Percentiles rank a stretch among this genome's conserved stretches.
Conservation (phyloP, 2,797 vertebrate genomes). For the Lepus oiostolus region DNA sequence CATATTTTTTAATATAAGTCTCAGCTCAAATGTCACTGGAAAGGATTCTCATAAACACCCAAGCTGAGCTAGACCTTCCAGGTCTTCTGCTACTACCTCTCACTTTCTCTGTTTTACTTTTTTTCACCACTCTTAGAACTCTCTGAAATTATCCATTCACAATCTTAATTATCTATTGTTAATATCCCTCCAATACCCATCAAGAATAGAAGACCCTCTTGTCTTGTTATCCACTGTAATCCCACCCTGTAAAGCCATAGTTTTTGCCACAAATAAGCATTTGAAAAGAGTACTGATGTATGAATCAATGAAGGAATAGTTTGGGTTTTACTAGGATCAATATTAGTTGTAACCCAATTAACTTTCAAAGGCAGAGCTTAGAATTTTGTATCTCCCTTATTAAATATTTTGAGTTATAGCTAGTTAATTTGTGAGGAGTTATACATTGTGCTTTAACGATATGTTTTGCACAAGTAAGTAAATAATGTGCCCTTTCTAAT, state of each 20-base stretch:
- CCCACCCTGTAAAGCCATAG: not conserved
- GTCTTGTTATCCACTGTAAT: not conserved
- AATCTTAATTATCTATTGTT: not conserved
- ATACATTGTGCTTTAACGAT: conserved; percentile 18
- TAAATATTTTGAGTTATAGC: not conserved
- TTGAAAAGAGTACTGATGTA: not conserved
- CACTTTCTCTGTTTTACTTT: not conserved
- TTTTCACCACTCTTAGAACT: not conserved
- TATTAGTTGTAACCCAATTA: not conserved
- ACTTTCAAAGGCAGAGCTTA: not conserved
- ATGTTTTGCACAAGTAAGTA: not conserved
- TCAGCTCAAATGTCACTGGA: not conserved
- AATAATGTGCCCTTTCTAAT: not conserved
- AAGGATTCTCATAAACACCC: not conserved
- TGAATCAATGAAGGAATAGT: not conserved
- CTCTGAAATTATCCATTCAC: not conserved
- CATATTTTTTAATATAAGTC: not conserved
- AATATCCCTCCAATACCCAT: not conserved
- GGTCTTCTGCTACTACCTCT: not conserved
- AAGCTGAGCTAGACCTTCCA: not conserved
- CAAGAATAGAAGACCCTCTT: not conserved
- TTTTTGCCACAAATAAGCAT: conserved; percentile 18
- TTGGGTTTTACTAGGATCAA: not conserved
- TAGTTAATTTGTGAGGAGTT: not conserved
- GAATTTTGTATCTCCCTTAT: not conserved